phyloP scores from a whole-genome alignment of 2,888 invertebrate species.

The Clostera curtula region DNA sequence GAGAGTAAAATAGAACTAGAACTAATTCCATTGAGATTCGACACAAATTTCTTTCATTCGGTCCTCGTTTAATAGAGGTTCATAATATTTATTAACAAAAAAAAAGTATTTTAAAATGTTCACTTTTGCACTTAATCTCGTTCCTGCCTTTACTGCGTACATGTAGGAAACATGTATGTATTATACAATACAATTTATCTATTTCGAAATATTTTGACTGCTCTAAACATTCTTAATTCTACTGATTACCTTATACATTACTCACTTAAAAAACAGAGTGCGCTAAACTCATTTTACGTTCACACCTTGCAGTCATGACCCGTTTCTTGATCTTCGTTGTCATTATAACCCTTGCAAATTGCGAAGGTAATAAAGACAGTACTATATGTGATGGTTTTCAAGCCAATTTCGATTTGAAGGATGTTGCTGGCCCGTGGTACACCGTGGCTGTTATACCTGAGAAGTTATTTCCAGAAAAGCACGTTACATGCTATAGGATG shows the following conservation, averaged over 20 bases:
- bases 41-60: too few relatives aligned
- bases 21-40: too few relatives aligned
- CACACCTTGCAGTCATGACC: constrained; percentile 24
- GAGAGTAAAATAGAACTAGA: too few relatives aligned
- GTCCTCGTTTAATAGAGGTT: too few relatives aligned
- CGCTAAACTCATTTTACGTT: constrained; percentile 6
- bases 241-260: not conserved
- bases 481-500: constrained; percentile 47
- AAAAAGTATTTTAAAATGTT: too few relatives aligned
- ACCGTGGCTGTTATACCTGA: constrained; percentile 56
- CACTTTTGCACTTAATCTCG: too few relatives aligned
- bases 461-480: constrained; percentile 44
- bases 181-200: too few relatives aligned
- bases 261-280: constrained; percentile 10
- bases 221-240: constrained; percentile 16
- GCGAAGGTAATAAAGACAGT: constrained; percentile 22
- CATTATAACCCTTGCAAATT: constrained; percentile 19
- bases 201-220: constrained; percentile 1
- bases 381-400: constrained; percentile 41
- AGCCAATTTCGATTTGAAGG: constrained; percentile 42
- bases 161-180: too few relatives aligned
- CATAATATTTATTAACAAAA: too few relatives aligned
- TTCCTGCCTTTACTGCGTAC: too few relatives aligned
- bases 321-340: constrained; percentile 18
- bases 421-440: constrained; percentile 48